These are phyloP conservation scores for Trichopria drosophilae DNA, from an alignment of 2,888 invertebrate species.

Conservation along the genomic window DNA sequence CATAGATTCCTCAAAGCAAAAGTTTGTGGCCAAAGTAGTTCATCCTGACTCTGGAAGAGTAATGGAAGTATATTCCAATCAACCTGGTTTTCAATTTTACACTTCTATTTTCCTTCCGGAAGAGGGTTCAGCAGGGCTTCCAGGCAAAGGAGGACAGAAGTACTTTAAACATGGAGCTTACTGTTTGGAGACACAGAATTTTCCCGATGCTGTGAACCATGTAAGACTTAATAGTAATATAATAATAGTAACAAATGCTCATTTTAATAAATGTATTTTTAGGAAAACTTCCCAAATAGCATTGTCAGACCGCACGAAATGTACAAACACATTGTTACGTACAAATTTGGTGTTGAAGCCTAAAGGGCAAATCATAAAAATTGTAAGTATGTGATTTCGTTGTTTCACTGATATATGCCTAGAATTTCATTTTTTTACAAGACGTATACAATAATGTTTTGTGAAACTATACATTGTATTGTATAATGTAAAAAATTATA, in stretches of 20 bases:
- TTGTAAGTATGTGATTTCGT: too few species aligned
- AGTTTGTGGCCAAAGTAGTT: slow-evolving; percentile 69
- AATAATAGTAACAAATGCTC: neutral
- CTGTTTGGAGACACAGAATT: slow-evolving; percentile 90
- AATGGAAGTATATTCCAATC: slow-evolving; percentile 80
- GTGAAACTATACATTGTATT: too few species aligned
- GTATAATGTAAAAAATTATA: too few species aligned
- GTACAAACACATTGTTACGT: slow-evolving; percentile 73
- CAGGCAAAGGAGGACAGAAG: slow-evolving; percentile 70
- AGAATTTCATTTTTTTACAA: too few species aligned
- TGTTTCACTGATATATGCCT: too few species aligned
- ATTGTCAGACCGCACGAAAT: slow-evolving; percentile 72
- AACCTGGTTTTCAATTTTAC: slow-evolving; percentile 90
- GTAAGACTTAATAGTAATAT: slow-evolving; percentile 59
- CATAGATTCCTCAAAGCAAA: slow-evolving; percentile 45
- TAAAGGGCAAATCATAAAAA: too few species aligned
- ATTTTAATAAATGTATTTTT: slow-evolving; percentile 51
- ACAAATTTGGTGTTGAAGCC: slow-evolving; percentile 67
- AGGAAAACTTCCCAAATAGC: slow-evolving; percentile 76
- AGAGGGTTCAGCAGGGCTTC: slow-evolving; percentile 58
- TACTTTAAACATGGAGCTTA: slow-evolving; percentile 81
- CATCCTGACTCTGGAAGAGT: slow-evolving; percentile 74
- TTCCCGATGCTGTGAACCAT: slow-evolving; percentile 86
- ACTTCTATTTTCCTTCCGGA: slow-evolving; percentile 78
- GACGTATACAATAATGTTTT: too few species aligned